phyloP scores from a whole-genome alignment of 2,797 vertebrate species.

The Poeciliopsis turneri region DNA sequence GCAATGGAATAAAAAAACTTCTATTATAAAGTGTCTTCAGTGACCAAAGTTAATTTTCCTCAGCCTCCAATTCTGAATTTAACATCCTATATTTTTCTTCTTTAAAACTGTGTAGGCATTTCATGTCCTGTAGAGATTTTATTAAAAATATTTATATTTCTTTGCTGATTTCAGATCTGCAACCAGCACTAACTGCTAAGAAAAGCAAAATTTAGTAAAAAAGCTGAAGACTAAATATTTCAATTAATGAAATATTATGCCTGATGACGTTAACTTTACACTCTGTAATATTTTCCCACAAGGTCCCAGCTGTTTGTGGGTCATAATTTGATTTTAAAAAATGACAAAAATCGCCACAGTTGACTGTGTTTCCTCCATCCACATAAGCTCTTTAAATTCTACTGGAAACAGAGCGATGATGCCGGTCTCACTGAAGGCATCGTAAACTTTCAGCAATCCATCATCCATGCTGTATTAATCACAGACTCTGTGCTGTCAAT shows the following conservation, averaged over 20 bases:
- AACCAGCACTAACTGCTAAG: not conserved
- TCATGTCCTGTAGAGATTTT: not conserved
- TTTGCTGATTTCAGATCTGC: not conserved
- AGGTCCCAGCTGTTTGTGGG: not conserved
- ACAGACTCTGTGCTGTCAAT: conserved; percentile 56
- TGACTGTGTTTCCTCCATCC: not conserved
- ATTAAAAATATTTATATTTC: not conserved
- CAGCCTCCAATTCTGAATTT: not conserved
- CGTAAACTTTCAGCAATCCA: conserved; percentile 60
- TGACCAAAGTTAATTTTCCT: not conserved
- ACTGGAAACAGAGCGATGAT: conserved; percentile 20
- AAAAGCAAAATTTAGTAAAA: not conserved
- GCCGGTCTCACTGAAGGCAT: conserved; percentile 31
- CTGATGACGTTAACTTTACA: not conserved
- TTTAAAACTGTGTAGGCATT: not conserved
- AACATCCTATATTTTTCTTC: not conserved
- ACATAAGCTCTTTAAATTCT: conserved; percentile 18
- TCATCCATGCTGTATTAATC: conserved; percentile 74
- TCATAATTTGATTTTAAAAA: not conserved
- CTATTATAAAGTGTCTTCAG: not conserved
- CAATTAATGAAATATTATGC: not conserved
- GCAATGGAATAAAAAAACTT: not conserved
- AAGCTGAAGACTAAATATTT: not conserved
- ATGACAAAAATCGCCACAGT: not conserved
- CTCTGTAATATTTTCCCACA: not conserved